Evolutionary conservation across 2,888 invertebrate genomes (phyloP).

Genomic region (Tetropium fuscum): DNA sequence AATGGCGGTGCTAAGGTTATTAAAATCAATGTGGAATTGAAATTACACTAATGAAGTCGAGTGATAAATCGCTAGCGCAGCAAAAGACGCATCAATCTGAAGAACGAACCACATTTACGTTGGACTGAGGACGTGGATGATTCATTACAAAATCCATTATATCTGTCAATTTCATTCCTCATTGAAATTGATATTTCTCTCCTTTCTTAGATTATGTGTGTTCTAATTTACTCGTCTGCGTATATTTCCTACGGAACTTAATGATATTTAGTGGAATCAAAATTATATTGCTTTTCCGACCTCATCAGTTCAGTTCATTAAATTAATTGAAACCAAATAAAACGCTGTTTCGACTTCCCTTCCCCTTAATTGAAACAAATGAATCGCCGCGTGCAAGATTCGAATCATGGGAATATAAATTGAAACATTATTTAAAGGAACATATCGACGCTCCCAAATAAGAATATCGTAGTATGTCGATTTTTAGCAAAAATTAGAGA

Average conservation of each 20-base stretch:
- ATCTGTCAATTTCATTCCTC: constrained; percentile 46
- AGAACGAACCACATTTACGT: constrained; percentile 32
- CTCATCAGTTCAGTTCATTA: background rate
- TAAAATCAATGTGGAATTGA: constrained; percentile 46
- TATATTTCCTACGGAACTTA: constrained; percentile 1
- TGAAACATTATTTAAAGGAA: too few species aligned
- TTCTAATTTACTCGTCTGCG: constrained; percentile 29
- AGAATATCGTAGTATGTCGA: too few species aligned
- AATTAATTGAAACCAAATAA: too few species aligned
- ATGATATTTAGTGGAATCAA: background rate
- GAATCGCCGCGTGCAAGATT: too few species aligned
- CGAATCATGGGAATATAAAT: too few species aligned
- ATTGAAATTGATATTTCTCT: constrained; percentile 39
- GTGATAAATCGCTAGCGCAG: constrained; percentile 45
- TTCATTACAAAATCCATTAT: constrained; percentile 50
- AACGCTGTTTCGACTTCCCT: too few species aligned
- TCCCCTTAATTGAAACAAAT: too few species aligned
- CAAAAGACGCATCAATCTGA: constrained; percentile 48
- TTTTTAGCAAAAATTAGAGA: too few species aligned
- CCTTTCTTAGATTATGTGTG: constrained; percentile 10
- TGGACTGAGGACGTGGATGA: constrained; percentile 38
- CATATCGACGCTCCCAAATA: too few species aligned
- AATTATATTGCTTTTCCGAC: background rate
- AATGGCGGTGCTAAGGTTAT: constrained; percentile 39
- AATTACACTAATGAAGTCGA: constrained; percentile 48